Base-by-base conservation (phyloP, 2,888 invertebrate species). In the Hyposoter dolosus region DNA sequence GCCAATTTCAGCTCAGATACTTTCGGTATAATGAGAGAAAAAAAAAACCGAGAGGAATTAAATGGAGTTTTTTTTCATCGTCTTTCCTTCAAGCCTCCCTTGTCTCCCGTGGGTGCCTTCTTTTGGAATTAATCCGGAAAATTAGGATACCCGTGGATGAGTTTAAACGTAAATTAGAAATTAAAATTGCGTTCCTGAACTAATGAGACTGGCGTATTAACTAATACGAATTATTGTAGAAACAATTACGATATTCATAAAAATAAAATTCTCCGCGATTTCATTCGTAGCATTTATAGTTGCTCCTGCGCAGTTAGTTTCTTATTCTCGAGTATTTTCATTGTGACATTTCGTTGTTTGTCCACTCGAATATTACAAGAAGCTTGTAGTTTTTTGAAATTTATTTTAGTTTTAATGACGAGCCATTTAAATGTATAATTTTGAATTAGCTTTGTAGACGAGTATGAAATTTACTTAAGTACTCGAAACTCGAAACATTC, bases 1-100 rank as follows among this genome's bases (percentile, higher is more conserved):
- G 47, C 76, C 47, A 82, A 76, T 82, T 76, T 63, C 76, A 60
- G 56, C 75, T 60, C 53, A 19, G 40, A 63, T 63, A 47, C 76
- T 63, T 69, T 28, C 23, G 32, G 47, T 45, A 69, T 69, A 76
- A 82, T 82, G 76, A 76, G 76, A 76, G 17, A 45, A 69, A 68
- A 72, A 68, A 72, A 35, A 69, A 43, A 23, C 53, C 53, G 43
- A 43, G 35, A 68, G 35, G 53, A 82, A 82, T 82, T 43, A 56
- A 82, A 68, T 75, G 45, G 45, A 19, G 65, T 53, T 43, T 10
- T 35, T 65, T 40, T 50, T n/a, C 40, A 7, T 40, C 43, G 43
- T 45, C 53, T 23, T 45, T 17, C 47, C 28, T 28, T 32, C 35
- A n/a, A n/a, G 4, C 35, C 50, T 23, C n/a, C 40, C 68, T 23